Base-by-base conservation (phyloP, 2,113 vertebrate species). In the Sus scrofa region DNA sequence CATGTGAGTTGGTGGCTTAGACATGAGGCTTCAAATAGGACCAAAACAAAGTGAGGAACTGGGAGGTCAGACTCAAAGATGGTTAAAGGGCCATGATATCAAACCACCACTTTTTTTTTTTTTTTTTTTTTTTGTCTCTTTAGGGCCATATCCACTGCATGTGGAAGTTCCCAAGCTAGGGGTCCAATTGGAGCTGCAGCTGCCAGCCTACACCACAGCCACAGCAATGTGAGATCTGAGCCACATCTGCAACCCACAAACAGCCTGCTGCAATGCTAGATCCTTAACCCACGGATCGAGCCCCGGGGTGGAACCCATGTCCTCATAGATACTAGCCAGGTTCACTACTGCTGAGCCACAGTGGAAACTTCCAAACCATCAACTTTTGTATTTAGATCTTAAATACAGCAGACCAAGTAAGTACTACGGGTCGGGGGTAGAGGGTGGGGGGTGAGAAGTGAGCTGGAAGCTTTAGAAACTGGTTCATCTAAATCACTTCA, bases 351-450 rank as follows among this genome's bases (percentile, higher is more conserved):
- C 44, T 44, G 44, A 44, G 44, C 44, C 44, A 44, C 44, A 44
- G 44, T 44, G 44, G 44, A 8, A 44, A 44, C 44, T 44, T 8
- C 44, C n/a, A 92, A 78, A 44, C 74, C 14, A 37, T 32, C 20
- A 27, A 6, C 18, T 60, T 94, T 60, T 39, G 67, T 37, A 68
- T 34, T 13, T 18, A 70, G 89, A 30, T 87, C 65, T 74, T 83
- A 68, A 73, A 62, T 87, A 63, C 1, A n/a, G 67, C 1, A 82
- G 81, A 87, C 16, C 58, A 93, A 92, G 44, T 16, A 27, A 39
- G 82, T 7, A n/a, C 2, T 24, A 18, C 0, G 0, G 22, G 26
- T 0, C 0, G 14, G 30, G 27, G n/a, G 2, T 3, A n/a, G n/a
- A n/a, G 44, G 44, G 44, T 5, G 71, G 20, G n/a, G 1, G 7